These are phyloP conservation scores for Lasiommata megera DNA, from an alignment of 2,888 invertebrate species.

Conservation along the genomic window DNA sequence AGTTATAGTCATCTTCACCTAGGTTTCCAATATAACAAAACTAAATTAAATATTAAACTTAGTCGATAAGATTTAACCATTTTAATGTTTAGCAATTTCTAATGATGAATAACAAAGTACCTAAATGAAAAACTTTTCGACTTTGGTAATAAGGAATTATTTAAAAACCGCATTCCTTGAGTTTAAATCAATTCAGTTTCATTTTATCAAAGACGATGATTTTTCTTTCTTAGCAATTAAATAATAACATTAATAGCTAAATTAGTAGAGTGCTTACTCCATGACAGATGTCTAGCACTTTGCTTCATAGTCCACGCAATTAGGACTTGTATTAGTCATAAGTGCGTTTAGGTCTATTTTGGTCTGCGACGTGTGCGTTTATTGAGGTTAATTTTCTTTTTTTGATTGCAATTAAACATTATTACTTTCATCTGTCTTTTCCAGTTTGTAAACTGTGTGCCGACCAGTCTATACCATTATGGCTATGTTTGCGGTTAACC, in stretches of 20 bases:
- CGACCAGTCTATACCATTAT: slow-evolving; percentile 13
- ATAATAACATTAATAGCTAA: not conserved
- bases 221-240: not conserved
- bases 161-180: no score
- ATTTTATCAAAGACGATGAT: no score
- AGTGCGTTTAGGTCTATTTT: slow-evolving; percentile 19
- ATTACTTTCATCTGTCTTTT: slow-evolving; percentile 17
- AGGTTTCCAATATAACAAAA: no score
- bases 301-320: slow-evolving; percentile 10
- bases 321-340: slow-evolving; percentile 13
- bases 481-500: slow-evolving; percentile 33
- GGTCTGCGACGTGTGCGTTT: slow-evolving; percentile 1
- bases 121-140: no score
- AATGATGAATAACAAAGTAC: no score
- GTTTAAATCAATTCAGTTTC: no score
- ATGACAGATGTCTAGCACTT: slow-evolving; percentile 14
- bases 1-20: no score
- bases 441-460: not conserved
- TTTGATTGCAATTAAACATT: slow-evolving; percentile 13
- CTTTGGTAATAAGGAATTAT: no score
- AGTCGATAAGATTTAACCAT: no score
- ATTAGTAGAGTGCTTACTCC: not conserved
- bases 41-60: no score
- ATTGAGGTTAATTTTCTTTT: slow-evolving; percentile 14
- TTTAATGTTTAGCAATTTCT: no score